Evolutionary conservation across 2,113 vertebrate species (phyloP), one percentile per base, ranked within the genome.

Genomic region (Murina feae): DNA sequence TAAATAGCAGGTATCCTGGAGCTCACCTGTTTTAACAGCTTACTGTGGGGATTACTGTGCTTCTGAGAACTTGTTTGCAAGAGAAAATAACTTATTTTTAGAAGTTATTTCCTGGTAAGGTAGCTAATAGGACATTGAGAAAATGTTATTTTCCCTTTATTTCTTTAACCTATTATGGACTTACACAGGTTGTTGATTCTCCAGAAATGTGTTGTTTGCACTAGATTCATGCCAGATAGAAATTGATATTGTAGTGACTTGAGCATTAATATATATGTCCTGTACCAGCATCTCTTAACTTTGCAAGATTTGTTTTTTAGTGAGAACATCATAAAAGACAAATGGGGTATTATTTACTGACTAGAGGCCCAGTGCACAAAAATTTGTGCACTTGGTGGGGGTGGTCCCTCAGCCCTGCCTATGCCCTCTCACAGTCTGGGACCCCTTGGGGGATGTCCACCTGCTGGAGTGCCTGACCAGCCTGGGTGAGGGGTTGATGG

Each of bases 231-330:
- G 39, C n/a, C 28, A 83, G 37, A 86, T 47, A 44, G 37, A 86
- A 92, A 47, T 1, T 89, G 30, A 11, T 91, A 28, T 66, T 84
- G 76, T 39, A 72, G 78, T 44, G 55, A 55, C 30, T 84, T 84
- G 35, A 87, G 47, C 23, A 4, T 65, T 80, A 55, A 88, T 55
- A 35, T 6, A 53, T 51, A 83, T 53, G 49, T 37, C n/a, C 20
- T 60, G 35, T 23, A 9, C 30, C 30, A 66, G 37, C 2, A 37
- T 63, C 13, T 81, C 53, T 78, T 95, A 63, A 9, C 82, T 97
- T 97, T 96, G 91, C 55, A 88, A 89, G 82, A 88, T 93, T 91
- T 76, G 87, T 72, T 92, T 25, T 37, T 86, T 0, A 39, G 91
- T 58, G 21, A 72, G 71, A 90, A 80, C 42, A 71, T 69, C 55